Base-by-base conservation (phyloP, 2,113 vertebrate species). In the Otocyon megalotis region DNA sequence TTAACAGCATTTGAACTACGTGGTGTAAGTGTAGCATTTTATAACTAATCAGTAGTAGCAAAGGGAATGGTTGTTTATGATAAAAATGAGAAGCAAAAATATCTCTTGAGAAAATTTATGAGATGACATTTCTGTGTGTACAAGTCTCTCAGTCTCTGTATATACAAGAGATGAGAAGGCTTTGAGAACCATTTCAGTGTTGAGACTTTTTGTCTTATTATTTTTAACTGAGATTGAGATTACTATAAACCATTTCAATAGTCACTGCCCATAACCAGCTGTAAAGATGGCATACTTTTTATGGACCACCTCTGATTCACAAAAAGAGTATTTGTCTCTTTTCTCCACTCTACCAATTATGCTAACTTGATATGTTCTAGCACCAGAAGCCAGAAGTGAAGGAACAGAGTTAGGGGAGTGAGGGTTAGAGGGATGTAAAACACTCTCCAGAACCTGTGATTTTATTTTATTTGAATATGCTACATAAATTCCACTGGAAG, bases 391-490 rank as follows among this genome's bases (percentile, higher is more conserved):
- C n/a, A 80, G 32, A 72, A 93, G 2, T 5, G 2, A 19, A 90
- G 4, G 30, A 12, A 94, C 88, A 1, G 8, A 8, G 1, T 24
- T 53, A 32, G 19, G 5, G n/a, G 48, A 28, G 7, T 77, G 8
- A 43, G 26, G 15, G 8, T 16, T 48, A 30, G 74, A 11, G 5
- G 26, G 20, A 69, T 90, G 13, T 80, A 93, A 87, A 87, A 10
- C 1, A 67, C 1, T 62, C 30, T 2, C 11, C 0, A 50, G 43
- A 43, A 74, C 7, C 56, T n/a, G 7, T 32, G 20, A 77, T 60
- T 94, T 80, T 67, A 56, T 14, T 58, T 95, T 84, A 81, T 96
- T 86, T 95, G 69, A 96, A 92, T 96, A 89, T 37, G 10, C 53
- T 35, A 54, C 12, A 8, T 79, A 35, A 43, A 83, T 81, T 62